Evolutionary conservation across 2,888 invertebrate genomes (phyloP).

Genomic region (Clitarchus hookeri): DNA sequence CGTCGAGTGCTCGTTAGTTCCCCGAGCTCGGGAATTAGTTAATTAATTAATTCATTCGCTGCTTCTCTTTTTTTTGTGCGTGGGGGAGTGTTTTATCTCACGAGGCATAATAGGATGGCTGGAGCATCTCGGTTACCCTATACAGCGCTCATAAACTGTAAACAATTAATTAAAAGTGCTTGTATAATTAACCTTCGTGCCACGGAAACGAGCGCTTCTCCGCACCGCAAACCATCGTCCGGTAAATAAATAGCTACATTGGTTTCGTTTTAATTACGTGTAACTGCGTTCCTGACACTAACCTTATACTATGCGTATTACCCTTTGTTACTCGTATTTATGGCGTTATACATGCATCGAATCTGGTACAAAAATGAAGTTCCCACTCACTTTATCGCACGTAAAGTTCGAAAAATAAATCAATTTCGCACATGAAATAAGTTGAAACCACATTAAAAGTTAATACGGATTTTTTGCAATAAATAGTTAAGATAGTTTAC

Average conservation of each 20-base stretch:
- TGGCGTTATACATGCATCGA: too few species aligned
- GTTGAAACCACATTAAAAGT: too few species aligned
- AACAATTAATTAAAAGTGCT: not conserved
- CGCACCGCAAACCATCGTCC: not conserved
- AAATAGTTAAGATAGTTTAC: too few species aligned
- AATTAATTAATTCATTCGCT: not conserved
- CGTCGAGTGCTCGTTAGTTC: conserved; percentile 6
- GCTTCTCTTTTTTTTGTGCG: not conserved
- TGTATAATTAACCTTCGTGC: not conserved
- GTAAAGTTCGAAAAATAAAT: too few species aligned
- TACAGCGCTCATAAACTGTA: not conserved
- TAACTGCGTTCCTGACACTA: too few species aligned
- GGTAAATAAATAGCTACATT: not conserved
- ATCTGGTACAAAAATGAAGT: too few species aligned
- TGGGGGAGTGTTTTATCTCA: not conserved
- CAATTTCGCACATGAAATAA: too few species aligned
- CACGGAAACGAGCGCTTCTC: not conserved
- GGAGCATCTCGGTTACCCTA: not conserved
- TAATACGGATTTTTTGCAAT: too few species aligned
- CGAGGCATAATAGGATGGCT: not conserved
- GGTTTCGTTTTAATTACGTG: not conserved
- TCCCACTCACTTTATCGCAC: too few species aligned
- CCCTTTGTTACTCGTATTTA: too few species aligned
- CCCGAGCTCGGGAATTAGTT: not conserved
- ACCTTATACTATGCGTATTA: too few species aligned